Conservation (phyloP, 2,113 vertebrate genomes). For the Crotalus horridus region DNA sequence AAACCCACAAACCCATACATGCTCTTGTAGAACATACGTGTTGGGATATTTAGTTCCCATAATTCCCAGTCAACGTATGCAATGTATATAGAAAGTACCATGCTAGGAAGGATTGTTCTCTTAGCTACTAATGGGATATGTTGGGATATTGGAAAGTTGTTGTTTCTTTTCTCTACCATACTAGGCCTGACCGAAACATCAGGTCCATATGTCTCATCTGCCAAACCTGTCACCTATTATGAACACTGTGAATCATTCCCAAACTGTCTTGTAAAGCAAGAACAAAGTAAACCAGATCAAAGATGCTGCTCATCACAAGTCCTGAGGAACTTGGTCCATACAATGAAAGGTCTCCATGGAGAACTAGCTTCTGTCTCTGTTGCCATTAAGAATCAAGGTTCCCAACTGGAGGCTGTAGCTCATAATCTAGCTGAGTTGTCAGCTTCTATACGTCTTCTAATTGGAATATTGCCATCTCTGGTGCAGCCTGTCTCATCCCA, state of each 20-base stretch:
- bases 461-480: neutral
- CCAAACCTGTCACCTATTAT: neutral
- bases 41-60: neutral
- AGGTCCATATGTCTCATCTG: neutral
- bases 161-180: neutral
- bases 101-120: neutral
- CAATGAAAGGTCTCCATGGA: slow-evolving; percentile 25
- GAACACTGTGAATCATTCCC: neutral
- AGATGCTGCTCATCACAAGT: neutral
- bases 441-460: slow-evolving; percentile 5
- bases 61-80: neutral
- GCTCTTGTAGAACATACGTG: neutral
- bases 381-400: neutral
- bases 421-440: neutral
- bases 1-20: neutral
- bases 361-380: slow-evolving; percentile 20
- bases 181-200: neutral
- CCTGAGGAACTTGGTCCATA: slow-evolving; percentile 13
- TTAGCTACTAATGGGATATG: neutral
- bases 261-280: neutral
- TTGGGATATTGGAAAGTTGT: neutral
- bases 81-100: neutral
- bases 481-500: neutral
- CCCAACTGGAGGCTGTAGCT: slow-evolving; percentile 11
- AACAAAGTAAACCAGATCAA: neutral